Percentiles rank a stretch among this genome's conserved stretches.
Conservation (phyloP, 1,140 invertebrate genomes). For the Drosophila neocordata region DNA sequence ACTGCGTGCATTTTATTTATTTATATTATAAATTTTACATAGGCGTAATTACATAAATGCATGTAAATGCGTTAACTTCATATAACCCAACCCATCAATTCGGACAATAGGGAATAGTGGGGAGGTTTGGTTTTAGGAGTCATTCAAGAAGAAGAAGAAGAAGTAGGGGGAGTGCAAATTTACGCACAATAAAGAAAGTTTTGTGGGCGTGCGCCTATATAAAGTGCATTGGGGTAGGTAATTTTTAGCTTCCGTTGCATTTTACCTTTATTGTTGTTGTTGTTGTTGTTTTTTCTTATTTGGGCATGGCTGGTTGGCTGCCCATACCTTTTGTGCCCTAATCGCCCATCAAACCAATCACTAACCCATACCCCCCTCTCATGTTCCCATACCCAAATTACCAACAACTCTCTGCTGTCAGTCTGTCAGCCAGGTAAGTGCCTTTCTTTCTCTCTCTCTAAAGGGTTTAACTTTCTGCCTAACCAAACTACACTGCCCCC, state of each 20-base stretch:
- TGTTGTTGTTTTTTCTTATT: slow-evolving; percentile 43
- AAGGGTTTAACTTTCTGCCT: slow-evolving; percentile 20
- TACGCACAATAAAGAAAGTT: slow-evolving; percentile 66
- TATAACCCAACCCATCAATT: not conserved
- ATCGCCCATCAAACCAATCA: slow-evolving; percentile 1
- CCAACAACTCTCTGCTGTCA: slow-evolving; percentile 18
- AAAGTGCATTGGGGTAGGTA: slow-evolving; percentile 34
- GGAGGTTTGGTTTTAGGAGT: not conserved
- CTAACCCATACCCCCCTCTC: not conserved
- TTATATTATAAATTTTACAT: slow-evolving; percentile 75
- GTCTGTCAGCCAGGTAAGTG: slow-evolving; percentile 21
- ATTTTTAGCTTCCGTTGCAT: slow-evolving; percentile 65
- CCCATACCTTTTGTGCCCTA: not conserved
- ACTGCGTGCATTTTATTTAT: slow-evolving; percentile 73
- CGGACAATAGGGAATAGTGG: not conserved
- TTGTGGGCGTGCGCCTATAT: slow-evolving; percentile 44
- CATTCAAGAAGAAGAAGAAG: not conserved
- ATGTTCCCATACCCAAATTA: slow-evolving; percentile 10
- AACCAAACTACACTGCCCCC: slow-evolving; percentile 19
- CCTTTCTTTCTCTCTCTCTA: not conserved
- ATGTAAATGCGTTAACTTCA: slow-evolving; percentile 38
- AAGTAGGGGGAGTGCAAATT: slow-evolving; percentile 49
- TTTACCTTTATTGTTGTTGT: slow-evolving; percentile 19
- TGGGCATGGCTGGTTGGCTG: slow-evolving; percentile 45
- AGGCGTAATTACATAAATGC: slow-evolving; percentile 61